These are phyloP conservation scores for Tilapia sparmanii DNA, from an alignment of 2,113 vertebrate species.

Conservation along the genomic window DNA sequence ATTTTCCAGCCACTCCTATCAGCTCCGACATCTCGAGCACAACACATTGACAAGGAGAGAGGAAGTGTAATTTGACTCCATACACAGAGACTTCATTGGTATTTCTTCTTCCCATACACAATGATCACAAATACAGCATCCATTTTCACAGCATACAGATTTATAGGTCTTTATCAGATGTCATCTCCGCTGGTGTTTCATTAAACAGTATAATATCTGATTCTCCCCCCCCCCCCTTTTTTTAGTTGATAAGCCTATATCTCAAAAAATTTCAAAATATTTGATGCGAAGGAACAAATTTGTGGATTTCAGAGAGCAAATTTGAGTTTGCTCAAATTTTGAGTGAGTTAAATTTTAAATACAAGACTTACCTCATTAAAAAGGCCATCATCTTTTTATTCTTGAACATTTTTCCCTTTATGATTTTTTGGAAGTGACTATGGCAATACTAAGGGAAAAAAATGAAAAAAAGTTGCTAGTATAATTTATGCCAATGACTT, in stretches of 20 bases:
- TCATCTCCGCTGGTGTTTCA: not conserved
- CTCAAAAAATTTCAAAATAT: not conserved
- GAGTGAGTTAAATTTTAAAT: not conserved
- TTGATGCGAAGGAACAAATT: not conserved
- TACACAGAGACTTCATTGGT: slow-evolving; percentile 23
- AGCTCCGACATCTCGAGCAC: slow-evolving; percentile 62
- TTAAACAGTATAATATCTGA: not conserved
- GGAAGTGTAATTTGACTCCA: slow-evolving; percentile 65
- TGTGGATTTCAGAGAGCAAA: not conserved
- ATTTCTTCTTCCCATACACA: slow-evolving; percentile 32
- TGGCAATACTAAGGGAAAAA: not conserved
- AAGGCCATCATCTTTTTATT: not conserved
- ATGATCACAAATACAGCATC: not conserved
- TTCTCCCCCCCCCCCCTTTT: fast-evolving
- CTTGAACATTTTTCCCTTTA: not conserved
- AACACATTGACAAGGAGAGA: slow-evolving; percentile 60
- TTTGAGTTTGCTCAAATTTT: not conserved
- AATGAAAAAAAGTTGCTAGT: not conserved
- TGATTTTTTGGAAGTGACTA: not conserved
- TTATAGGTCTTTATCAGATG: not conserved
- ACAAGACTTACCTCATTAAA: not conserved
- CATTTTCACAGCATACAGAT: slow-evolving; percentile 1
- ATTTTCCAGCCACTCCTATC: slow-evolving; percentile 73
- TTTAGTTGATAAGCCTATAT: not conserved
- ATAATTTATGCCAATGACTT: not conserved